phyloP scores from a whole-genome alignment of 2,113 vertebrate species.

The Vireo altiloquus region DNA sequence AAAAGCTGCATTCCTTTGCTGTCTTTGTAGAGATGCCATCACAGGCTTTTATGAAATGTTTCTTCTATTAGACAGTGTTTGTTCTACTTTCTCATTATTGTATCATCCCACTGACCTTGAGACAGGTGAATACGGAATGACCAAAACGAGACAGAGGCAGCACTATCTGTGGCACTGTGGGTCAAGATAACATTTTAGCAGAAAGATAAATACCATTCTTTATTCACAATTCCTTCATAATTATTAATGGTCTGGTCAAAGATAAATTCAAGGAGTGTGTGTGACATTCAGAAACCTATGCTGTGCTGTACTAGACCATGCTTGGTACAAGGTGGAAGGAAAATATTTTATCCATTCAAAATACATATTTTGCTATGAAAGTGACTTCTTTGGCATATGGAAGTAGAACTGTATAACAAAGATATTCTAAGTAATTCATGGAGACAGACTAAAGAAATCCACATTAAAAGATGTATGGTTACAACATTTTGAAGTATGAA shows the following conservation, averaged over 20 bases:
- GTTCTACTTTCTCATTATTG: constrained; percentile 64
- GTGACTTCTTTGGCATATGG: not conserved
- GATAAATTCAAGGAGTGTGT: constrained; percentile 47
- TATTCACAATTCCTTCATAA: constrained; percentile 33
- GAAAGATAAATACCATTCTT: constrained; percentile 50
- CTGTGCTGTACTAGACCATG: not conserved
- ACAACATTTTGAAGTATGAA: not conserved
- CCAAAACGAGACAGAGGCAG: constrained; percentile 25
- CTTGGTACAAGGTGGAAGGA: not conserved
- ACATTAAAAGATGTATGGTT: not conserved
- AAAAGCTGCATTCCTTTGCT: constrained; percentile 72
- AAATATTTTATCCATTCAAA: constrained; percentile 11
- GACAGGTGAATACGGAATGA: constrained; percentile 7
- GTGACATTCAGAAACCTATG: constrained; percentile 33
- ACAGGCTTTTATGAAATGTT: constrained; percentile 62
- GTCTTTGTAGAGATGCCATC: constrained; percentile 61
- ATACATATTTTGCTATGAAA: not conserved
- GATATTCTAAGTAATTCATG: not conserved
- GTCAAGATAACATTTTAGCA: constrained; percentile 49
- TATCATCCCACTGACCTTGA: constrained; percentile 68
- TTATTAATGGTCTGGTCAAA: constrained; percentile 60
- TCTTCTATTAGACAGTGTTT: constrained; percentile 59
- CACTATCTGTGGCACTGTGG: not conserved
- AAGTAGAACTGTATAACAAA: not conserved
- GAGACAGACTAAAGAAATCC: not conserved